Base-by-base conservation (phyloP, 1,140 invertebrate species). In the Drosophila malerkotliana region DNA sequence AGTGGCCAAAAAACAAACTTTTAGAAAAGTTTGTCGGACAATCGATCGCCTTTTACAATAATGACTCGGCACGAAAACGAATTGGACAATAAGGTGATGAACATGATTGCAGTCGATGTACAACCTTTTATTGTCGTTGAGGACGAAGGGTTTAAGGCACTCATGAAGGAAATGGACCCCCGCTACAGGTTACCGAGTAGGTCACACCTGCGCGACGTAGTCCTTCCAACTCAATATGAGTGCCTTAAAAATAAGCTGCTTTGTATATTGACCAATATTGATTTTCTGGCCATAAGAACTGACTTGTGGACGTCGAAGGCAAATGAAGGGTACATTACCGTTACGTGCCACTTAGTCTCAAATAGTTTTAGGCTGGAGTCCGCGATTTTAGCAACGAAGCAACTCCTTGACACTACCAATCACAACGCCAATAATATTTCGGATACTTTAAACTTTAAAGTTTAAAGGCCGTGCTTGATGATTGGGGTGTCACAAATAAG, bases 181-280 rank as follows among this genome's bases (percentile, higher is more conserved):
- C 12, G 30, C 12, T 54, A 24, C 3, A 21, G 3, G 21, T 21
- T 21, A 21, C 32, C 52, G 0, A 54, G 52, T 10, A 54, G 32
- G 5, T 37, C 52, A 21, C 52, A 54, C 12, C 14, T 49, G 47
- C 47, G 47, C 12, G 10, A 48, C 10, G 21, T 26, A 48, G 47
- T 48, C 1, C 47, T 48, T n/a, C 52, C 30, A n/a, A 10, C 4
- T 4, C 52, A 54, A 18, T 54, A 54, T 53, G 47, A 48, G 18
- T 8, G 10, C 2, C 2, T 37, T 1, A 37, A 53, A 21, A 54
- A 37, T 0, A 24, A 37, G 4, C 52, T 54, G 12, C 4, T 18
- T 4, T 14, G 8, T 3, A 10, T 53, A 21, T 15, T 53, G 8
- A 10, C 8, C n/a, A 14, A 15, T 8, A 26, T 28, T 4, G 21